These are phyloP conservation scores for Scaeva pyrastri DNA, from an alignment of 2,888 invertebrate species.

Conservation along the genomic window DNA sequence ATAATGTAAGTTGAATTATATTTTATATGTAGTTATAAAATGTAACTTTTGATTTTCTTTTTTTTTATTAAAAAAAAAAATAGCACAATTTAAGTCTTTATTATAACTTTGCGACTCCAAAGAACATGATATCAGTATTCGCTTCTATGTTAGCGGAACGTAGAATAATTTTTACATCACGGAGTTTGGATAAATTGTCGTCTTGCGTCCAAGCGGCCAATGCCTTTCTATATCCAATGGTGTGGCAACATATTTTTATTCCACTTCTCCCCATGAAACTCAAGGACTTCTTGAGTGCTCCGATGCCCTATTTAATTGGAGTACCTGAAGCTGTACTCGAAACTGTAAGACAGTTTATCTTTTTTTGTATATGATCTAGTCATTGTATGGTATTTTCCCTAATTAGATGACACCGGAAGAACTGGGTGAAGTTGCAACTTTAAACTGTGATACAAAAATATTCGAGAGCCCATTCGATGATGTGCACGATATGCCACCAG, in stretches of 20 bases:
- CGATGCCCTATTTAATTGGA: conserved; percentile 99
- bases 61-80: conserved; percentile 73
- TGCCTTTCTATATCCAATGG: conserved; percentile 98
- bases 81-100: conserved; percentile 98
- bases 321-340: conserved; percentile 93
- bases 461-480: conserved; percentile 96
- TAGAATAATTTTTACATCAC: conserved; percentile 96
- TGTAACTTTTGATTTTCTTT: not conserved
- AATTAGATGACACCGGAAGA: conserved; percentile 88
- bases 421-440: conserved; percentile 96
- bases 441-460: conserved; percentile 96
- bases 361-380: too few species aligned
- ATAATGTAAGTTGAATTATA: conserved; percentile 91
- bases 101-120: conserved; percentile 97
- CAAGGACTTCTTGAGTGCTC: conserved; percentile 95
- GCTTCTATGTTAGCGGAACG: conserved; percentile 97
- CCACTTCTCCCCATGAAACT: conserved; percentile 95
- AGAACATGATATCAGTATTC: conserved; percentile 98
- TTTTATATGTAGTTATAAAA: not conserved
- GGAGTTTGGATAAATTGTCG: conserved; percentile 93
- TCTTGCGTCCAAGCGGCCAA: conserved; percentile 98
- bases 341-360: conserved; percentile 83
- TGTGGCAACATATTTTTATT: conserved; percentile 99
- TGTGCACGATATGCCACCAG: conserved; percentile 93
- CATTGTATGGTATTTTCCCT: conserved; percentile 11